Base-by-base conservation (phyloP, 37 sponge, comb jelly and placozoan species). In the Chondrilla cf. caribensis region DNA sequence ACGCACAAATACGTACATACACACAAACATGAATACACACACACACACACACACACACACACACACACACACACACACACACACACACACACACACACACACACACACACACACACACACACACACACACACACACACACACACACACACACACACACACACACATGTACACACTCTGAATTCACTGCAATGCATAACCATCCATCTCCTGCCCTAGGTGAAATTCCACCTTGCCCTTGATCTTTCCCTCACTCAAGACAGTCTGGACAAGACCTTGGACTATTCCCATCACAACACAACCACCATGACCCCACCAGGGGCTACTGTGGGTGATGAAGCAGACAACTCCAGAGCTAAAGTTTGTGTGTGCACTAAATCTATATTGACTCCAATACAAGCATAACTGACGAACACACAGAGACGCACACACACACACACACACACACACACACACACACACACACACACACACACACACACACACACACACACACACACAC, bases 291-390 rank as follows among this genome's bases (percentile, higher is more conserved):
- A 84, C 64, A 84, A 72, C 58, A 51, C 70, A 9, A 25, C 84
- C 40, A 26, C 80, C 35, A 79, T 37, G 43, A 19, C 42, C 2
- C 90, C 87, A n/a, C 68, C 81, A 14, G 88, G 85, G 51, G 91
- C 91, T 38, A 81, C 88, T 2, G 84, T 84, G 18, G 79, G 72
- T 65, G 93, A 92, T 55, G 93, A 92, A 83, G 93, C 93, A 29
- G 93, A 92, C 77, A 89, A 81, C 67, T 51, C 73, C 25, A 75
- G 84, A 38, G 81, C 93, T 24, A 84, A 84, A 86, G 89, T 85
- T 22, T 17, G 78, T 33, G 38, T 6, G 64, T 60, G 17, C 15
- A 18, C 15, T 54, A 17, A 18, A 18, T 54, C 57, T 18, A 17
- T 11, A 54, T 18, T 54, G 57, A 54, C 57, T 54, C 57, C 11